Conservation (phyloP, 2,113 vertebrate species). For the Stigmatopora nigra region DNA sequence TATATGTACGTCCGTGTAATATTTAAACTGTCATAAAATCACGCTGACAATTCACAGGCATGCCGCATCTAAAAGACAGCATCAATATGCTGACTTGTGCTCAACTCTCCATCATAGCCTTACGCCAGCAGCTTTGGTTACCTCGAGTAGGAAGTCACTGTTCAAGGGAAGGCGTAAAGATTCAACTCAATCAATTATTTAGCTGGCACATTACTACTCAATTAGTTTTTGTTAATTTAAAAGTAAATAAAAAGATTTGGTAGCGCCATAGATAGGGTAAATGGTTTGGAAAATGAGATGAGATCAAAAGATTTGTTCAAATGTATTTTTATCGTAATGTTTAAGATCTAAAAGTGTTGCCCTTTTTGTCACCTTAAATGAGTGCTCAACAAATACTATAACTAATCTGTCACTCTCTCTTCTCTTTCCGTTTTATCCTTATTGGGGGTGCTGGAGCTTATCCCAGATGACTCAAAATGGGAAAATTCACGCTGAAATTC, state of each 20-base stretch:
- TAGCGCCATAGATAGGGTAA: too few relatives aligned
- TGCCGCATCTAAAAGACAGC: not conserved
- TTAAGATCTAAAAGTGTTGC: not conserved
- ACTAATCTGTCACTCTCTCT: too few relatives aligned
- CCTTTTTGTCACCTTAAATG: too few relatives aligned
- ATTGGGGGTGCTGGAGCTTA: too few relatives aligned
- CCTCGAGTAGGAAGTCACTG: slow-evolving; percentile 20
- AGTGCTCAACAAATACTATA: too few relatives aligned
- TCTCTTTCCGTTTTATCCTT: too few relatives aligned
- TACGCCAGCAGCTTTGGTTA: slow-evolving; percentile 44
- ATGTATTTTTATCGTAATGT: not conserved
- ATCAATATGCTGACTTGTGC: slow-evolving; percentile 23
- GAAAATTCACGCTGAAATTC: too few relatives aligned
- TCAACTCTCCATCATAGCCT: slow-evolving; percentile 18
- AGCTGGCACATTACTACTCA: slow-evolving; percentile 17
- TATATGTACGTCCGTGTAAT: not conserved
- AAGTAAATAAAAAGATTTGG: not conserved
- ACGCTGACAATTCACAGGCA: slow-evolving; percentile 1
- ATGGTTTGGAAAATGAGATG: too few relatives aligned
- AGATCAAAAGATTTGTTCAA: too few relatives aligned
- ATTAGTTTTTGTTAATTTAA: slow-evolving; percentile 6
- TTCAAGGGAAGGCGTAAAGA: slow-evolving; percentile 22
- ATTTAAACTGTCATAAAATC: not conserved
- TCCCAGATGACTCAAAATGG: too few relatives aligned
- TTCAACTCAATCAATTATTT: slow-evolving; percentile 17